Evolutionary conservation across 2,113 vertebrate species (phyloP).

Genomic region (Cavia porcellus): DNA sequence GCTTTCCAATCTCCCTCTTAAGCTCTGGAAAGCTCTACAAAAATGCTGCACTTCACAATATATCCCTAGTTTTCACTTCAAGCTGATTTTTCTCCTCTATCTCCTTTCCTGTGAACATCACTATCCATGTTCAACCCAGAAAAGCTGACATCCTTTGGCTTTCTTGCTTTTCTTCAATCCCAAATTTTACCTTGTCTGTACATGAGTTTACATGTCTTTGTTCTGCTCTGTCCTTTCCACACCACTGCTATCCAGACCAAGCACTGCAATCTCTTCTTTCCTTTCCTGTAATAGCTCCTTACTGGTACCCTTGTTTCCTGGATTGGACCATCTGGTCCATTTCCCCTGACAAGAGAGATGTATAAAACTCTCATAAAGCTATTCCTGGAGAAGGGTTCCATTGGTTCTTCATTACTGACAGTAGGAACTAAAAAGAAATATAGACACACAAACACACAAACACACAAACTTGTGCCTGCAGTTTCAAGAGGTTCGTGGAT

Average conservation of each 20-base stretch:
- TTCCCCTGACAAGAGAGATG: neutral
- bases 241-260: neutral
- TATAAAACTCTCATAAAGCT: neutral
- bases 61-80: neutral
- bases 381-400: neutral
- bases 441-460: neutral
- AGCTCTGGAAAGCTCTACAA: neutral
- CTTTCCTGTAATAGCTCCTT: neutral
- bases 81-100: neutral
- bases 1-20: neutral
- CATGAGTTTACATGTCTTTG: neutral
- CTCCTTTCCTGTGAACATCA: neutral
- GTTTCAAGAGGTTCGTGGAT: neutral
- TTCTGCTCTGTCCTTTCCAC: neutral
- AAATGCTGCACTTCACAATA: neutral
- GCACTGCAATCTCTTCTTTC: neutral
- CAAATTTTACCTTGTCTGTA: slow-evolving; percentile 19
- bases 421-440: slow-evolving; percentile 16
- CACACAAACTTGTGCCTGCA: neutral
- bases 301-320: neutral
- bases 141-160: slow-evolving; percentile 17
- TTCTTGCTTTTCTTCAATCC: neutral
- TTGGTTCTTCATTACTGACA: neutral
- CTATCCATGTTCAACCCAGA: neutral
- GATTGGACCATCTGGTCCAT: neutral